Evolutionary conservation across 1,140 invertebrate species (phyloP).

Genomic region (Drosophila parabipectinata): DNA sequence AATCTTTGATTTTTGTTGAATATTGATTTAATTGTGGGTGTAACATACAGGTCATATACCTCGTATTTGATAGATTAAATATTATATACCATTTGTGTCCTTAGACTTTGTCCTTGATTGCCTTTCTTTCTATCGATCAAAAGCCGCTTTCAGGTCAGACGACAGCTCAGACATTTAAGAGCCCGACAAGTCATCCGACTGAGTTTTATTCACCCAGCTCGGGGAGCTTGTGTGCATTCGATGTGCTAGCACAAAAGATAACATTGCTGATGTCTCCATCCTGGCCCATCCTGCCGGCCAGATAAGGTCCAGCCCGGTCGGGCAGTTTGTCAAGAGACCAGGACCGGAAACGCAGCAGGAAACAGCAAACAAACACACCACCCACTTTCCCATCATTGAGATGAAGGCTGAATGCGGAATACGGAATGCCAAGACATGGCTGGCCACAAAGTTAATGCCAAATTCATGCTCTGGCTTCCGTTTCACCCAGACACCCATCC

Average conservation of each 20-base stretch:
- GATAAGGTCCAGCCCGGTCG: constrained; percentile 5
- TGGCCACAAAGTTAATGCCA: constrained; percentile 68
- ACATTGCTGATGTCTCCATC: constrained; percentile 4
- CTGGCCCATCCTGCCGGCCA: neutral
- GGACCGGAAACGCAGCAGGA: constrained; percentile 41
- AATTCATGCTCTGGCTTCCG: constrained; percentile 66
- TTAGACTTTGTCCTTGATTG: constrained; percentile 4
- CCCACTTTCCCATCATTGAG: neutral
- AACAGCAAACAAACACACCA: constrained; percentile 20
- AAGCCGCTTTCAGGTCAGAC: constrained; percentile 14
- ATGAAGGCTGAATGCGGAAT: constrained; percentile 26
- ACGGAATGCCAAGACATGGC: constrained; percentile 57
- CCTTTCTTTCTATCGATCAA: constrained; percentile 11
- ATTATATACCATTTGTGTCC: too few relatives aligned
- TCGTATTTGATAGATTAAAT: neutral
- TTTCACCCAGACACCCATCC: neutral
- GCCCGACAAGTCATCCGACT: constrained; percentile 23
- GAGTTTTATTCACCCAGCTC: constrained; percentile 18
- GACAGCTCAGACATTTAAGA: constrained; percentile 28
- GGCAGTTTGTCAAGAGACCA: constrained; percentile 65
- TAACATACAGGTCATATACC: neutral
- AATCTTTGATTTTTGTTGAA: neutral
- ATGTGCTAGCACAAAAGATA: constrained; percentile 23
- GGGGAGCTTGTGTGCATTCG: neutral
- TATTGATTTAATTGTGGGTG: neutral